A percentile compares a stretch with the other conserved stretches of the same genome.
These are phyloP conservation scores for Cantharis rufa DNA, from an alignment of 2,888 invertebrate species.

Conservation along the genomic window DNA sequence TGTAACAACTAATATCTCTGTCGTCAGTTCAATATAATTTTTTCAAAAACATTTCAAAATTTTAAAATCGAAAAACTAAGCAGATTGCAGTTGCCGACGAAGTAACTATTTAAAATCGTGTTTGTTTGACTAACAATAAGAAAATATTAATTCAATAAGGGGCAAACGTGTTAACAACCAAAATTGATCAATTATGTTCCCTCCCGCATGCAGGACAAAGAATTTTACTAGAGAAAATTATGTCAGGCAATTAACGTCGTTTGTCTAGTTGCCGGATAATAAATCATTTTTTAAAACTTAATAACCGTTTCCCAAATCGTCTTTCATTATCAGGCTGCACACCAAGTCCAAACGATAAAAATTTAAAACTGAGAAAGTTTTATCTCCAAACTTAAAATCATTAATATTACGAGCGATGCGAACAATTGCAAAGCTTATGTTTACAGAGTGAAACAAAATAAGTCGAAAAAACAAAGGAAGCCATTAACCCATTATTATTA, in stretches of 20 bases:
- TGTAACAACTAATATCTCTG: no score
- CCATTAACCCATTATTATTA: neutral
- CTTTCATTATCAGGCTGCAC: neutral
- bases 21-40: no score
- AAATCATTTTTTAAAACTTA: slow-evolving; percentile 2
- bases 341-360: neutral
- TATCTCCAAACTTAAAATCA: neutral
- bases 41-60: no score
- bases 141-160: neutral
- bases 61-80: no score
- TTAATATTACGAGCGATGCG: neutral
- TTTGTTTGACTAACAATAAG: neutral
- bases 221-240: neutral
- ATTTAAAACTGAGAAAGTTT: neutral
- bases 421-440: neutral
- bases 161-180: neutral
- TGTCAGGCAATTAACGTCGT: neutral
- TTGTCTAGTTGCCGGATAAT: neutral
- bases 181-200: neutral
- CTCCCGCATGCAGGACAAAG: neutral
- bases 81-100: no score
- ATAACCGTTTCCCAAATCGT: neutral
- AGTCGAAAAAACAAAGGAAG: neutral
- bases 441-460: neutral
- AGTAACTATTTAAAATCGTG: neutral